Evolutionary conservation across 2,797 vertebrate species (phyloP).

Genomic region (Loris lydekkerianus): DNA sequence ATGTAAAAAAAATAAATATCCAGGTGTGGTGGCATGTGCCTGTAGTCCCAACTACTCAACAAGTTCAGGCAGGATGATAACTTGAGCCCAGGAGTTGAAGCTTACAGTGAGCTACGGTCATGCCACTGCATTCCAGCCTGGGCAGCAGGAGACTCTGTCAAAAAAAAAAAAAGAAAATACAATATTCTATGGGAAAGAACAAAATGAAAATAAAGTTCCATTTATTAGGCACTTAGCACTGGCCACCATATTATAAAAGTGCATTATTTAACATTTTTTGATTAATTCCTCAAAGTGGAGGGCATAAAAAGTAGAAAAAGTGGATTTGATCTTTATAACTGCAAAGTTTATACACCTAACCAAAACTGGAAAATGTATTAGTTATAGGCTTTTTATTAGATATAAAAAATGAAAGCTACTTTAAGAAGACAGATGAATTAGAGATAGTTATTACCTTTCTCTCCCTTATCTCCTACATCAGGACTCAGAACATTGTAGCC

Average conservation of each 20-base stretch:
- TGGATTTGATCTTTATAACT: not conserved
- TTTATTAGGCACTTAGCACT: not conserved
- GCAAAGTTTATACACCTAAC: not conserved
- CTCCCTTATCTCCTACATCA: not conserved
- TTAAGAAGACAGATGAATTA: not conserved
- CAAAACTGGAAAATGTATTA: not conserved
- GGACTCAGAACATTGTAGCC: not conserved
- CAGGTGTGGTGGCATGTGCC: not conserved
- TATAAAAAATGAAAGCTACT: not conserved
- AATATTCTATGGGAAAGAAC: not conserved
- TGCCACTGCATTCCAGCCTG: not conserved
- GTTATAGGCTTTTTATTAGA: not conserved
- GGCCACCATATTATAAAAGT: not conserved
- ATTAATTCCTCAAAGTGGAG: not conserved
- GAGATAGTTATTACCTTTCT: not conserved
- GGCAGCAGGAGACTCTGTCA: not conserved
- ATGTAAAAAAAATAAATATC: not conserved
- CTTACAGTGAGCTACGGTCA: not conserved
- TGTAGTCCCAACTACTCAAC: not conserved
- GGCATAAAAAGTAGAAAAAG: not conserved
- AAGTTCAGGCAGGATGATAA: not conserved
- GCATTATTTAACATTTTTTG: not conserved
- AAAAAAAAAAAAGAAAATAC: not conserved
- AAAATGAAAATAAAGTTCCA: not conserved
- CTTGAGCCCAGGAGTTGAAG: not conserved